Base-by-base conservation (phyloP, 30 jellyfish, hydroid and myxozoan genomes). In the Turritopsis dohrnii region DNA sequence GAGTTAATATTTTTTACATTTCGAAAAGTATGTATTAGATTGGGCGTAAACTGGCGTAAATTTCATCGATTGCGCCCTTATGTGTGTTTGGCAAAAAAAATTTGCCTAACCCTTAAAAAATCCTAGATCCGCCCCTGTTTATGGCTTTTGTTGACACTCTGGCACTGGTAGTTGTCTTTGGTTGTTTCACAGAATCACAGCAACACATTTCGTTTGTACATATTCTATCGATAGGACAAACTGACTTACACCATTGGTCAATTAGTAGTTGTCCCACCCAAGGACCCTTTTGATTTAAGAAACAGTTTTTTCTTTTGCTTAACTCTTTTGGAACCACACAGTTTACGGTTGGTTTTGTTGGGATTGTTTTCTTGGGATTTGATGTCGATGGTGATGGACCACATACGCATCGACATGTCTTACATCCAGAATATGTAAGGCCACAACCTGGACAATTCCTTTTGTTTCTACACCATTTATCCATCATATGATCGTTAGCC, bases 401-500 rank as follows among this genome's bases (percentile, higher is more conserved):
- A 41, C 83, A 75, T 69, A n/a, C 77, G 30, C 77, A 69, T 27
- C 9, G 31, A 19, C 77, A 69, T 23, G 31, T 69, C 19, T 23
- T 69, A 69, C 77, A 69, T 69, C 77, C 77, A n/a, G 28, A n/a
- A 69, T 69, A 69, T n/a, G 28, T 23, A 8, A 19, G 31, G 16
- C 77, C 28, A 1, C 30, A 69, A n/a, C 31, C 31, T 7, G 31
- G 83, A 74, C 83, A 74, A 21, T 74, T 74, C 27, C 65, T 52
- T 24, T 16, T 18, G 83, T 74, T 52, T 3, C 24, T 74, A 29
- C 83, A 74, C 83, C 83, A 74, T 30, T 74, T 30, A 74, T 74
- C 83, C 65, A 23, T n/a, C 65, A 0, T 30, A 29, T 13, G 28
- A 0, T 1, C 65, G 0, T 30, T 30, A 9, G 26, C 65, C 83